Conservation (phyloP, 2,888 invertebrate species). For the Unio pictorum region DNA sequence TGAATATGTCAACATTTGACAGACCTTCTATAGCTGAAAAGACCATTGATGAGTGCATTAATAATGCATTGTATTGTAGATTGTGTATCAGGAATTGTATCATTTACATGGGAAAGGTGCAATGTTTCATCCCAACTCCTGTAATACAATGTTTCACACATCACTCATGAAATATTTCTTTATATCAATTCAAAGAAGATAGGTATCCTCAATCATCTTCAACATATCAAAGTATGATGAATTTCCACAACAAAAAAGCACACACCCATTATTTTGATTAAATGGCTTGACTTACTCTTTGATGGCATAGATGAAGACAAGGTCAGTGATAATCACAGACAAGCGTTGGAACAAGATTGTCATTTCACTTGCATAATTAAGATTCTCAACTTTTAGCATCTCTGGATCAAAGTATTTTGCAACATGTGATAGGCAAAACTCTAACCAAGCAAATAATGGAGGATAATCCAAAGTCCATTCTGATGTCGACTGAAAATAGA, state of each 20-base stretch:
- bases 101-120: no score
- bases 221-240: no score
- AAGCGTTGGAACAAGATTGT: conserved; percentile 91
- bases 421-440: conserved; percentile 83
- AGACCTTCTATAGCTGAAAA: no score
- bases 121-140: no score
- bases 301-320: conserved; percentile 84
- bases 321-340: conserved; percentile 89
- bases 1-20: no score
- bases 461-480: conserved; percentile 99
- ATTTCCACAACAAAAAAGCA: conserved; percentile 1
- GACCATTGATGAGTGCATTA: no score
- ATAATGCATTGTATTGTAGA: no score
- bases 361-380: conserved; percentile 84
- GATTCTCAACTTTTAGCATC: conserved; percentile 86
- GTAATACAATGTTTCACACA: no score
- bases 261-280: conserved; percentile 2
- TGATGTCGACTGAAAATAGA: conserved; percentile 77
- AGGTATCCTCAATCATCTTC: no score
- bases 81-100: no score
- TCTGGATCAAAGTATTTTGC: conserved; percentile 85
- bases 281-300: conserved; percentile 77
- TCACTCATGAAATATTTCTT: no score
- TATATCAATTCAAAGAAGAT: no score
- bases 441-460: conserved; percentile 97